Percentiles rank a stretch among this genome's conserved stretches.
Evolutionary conservation across 2,888 invertebrate species (phyloP).

Genomic region (Crossocerus cetratus): DNA sequence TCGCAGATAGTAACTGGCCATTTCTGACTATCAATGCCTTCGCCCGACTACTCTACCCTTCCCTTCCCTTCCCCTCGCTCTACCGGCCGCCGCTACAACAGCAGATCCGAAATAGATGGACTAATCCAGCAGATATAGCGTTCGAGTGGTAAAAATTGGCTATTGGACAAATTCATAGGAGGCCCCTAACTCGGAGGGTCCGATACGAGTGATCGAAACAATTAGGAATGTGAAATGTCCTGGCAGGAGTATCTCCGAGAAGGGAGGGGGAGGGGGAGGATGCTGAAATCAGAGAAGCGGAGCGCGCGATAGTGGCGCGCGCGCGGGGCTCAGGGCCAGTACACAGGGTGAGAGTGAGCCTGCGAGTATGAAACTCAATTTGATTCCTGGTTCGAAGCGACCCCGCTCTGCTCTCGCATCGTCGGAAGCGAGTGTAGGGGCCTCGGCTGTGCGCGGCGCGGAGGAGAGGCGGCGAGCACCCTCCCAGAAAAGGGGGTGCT

Average conservation of each 20-base stretch:
- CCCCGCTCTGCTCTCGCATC: conserved; percentile 36
- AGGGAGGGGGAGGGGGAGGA: conserved; percentile 26
- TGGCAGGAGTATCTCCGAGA: conserved; percentile 22
- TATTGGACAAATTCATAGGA: too few species aligned
- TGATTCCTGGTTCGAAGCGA: conserved; percentile 71
- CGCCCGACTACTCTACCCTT: conserved; percentile 4
- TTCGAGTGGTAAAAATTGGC: too few species aligned
- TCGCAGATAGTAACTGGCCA: conserved; percentile 38
- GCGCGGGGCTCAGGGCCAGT: conserved; percentile 57
- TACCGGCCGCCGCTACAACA: too few species aligned
- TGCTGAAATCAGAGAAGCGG: conserved; percentile 56
- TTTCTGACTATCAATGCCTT: conserved; percentile 57
- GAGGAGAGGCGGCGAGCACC: conserved; percentile 52
- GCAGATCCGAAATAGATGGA: too few species aligned
- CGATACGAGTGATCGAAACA: conserved; percentile 3
- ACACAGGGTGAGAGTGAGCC: conserved; percentile 63
- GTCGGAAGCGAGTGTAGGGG: conserved; percentile 58
- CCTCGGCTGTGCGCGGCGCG: too few species aligned
- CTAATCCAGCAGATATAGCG: too few species aligned
- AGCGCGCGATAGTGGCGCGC: conserved; percentile 48
- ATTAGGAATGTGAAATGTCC: conserved; percentile 34
- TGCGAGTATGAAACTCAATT: conserved; percentile 76
- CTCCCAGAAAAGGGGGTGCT: conserved; percentile 71
- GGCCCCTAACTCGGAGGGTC: too few species aligned
- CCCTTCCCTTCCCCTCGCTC: conserved; percentile 4